Evolutionary conservation across 2,113 vertebrate species (phyloP).

Genomic region (Tetrax tetrax): DNA sequence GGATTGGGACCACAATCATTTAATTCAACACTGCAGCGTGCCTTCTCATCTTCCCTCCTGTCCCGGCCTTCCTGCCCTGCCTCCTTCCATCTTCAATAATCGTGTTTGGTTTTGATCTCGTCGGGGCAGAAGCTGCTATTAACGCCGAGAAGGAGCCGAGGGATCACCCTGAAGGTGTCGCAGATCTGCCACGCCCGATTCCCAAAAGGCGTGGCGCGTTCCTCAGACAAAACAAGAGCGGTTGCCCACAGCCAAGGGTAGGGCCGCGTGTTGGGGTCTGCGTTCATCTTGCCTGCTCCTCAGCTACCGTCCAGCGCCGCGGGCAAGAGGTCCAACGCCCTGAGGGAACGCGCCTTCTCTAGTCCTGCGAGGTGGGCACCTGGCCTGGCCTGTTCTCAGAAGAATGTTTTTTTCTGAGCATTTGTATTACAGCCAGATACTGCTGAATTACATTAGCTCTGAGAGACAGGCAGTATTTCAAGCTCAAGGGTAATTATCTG

Average conservation of each 20-base stretch:
- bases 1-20: neutral
- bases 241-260: neutral
- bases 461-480: neutral
- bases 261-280: neutral
- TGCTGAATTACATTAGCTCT: neutral
- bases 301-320: neutral
- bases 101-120: neutral
- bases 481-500: neutral
- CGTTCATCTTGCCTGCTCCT: neutral
- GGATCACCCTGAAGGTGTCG: neutral
- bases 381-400: neutral
- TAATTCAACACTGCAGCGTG: neutral
- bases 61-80: neutral
- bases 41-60: neutral
- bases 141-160: neutral
- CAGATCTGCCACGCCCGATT: neutral
- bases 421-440: neutral
- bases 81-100: neutral
- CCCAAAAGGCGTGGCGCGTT: accelerated
- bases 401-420: neutral
- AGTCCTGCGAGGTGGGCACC: neutral
- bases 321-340: neutral
- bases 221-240: neutral
- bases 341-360: neutral
- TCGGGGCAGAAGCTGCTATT: neutral